phyloP scores from a whole-genome alignment of 1,140 invertebrate species.

The Trypoxylus dichotomus region DNA sequence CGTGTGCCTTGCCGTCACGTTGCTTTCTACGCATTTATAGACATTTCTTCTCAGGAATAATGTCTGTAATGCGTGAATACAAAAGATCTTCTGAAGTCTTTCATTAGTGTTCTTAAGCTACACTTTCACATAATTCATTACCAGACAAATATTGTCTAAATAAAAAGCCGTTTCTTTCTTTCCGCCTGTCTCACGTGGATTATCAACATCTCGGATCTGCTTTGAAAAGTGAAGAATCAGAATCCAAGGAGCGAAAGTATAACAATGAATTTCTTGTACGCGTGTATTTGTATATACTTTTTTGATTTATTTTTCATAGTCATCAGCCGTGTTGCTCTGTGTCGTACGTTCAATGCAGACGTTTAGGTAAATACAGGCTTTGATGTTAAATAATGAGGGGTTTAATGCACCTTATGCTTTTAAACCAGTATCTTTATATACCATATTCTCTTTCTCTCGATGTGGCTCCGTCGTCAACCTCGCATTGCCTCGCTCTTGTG shows the following conservation, averaged over 20 bases:
- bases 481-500: conserved; percentile 28
- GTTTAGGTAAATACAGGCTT: conserved; percentile 44
- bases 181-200: not conserved
- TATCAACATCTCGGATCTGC: not conserved
- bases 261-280: conserved; percentile 30
- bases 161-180: not conserved
- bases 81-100: not conserved
- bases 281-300: not conserved
- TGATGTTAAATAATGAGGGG: conserved; percentile 42
- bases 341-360: conserved; percentile 37
- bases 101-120: not conserved
- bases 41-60: too few species aligned
- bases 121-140: not conserved
- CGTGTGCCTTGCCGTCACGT: too few species aligned
- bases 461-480: conserved; percentile 28
- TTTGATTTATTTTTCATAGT: conserved; percentile 12
- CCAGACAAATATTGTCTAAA: not conserved
- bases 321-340: conserved; percentile 22
- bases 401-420: conserved; percentile 39
- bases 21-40: too few species aligned
- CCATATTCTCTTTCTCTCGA: not conserved
- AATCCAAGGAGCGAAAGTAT: conserved; percentile 13
- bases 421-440: conserved; percentile 34
- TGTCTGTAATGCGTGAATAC: not conserved
- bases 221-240: not conserved